These are phyloP conservation scores for Accipiter cooperii DNA, from an alignment of 2,113 vertebrate genomes.

Conservation along the genomic window DNA sequence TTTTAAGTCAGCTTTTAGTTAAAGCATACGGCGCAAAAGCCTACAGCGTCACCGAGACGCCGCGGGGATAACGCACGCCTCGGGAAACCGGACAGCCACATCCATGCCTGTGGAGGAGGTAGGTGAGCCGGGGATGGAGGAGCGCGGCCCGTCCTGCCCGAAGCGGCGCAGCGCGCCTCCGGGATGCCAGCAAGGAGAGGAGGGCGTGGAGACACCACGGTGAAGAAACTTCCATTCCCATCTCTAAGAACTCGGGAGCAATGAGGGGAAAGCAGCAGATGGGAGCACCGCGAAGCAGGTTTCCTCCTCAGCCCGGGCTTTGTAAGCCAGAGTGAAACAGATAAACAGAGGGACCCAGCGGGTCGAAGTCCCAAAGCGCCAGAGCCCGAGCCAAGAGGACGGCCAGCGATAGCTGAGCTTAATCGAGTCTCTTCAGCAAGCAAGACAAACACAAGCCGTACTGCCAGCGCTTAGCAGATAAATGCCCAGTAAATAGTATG, in stretches of 20 bases:
- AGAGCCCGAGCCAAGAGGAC: not conserved
- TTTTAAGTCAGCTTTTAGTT: not conserved
- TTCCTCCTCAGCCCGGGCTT: not conserved
- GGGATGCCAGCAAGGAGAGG: not conserved
- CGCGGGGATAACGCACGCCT: not conserved
- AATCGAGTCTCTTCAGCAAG: slow-evolving; percentile 9
- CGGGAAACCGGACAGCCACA: not conserved
- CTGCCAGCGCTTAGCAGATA: slow-evolving; percentile 16
- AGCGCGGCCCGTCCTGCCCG: not conserved
- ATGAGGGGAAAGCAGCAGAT: not conserved
- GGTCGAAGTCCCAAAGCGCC: not conserved
- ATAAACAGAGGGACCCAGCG: not conserved
- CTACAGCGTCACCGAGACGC: not conserved
- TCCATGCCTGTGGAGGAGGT: not conserved
- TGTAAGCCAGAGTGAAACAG: not conserved
- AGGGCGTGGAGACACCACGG: not conserved
- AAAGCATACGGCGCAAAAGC: not conserved
- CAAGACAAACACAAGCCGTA: not conserved
- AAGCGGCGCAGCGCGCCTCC: not conserved
- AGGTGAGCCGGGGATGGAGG: not conserved
- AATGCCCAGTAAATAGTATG: not conserved
- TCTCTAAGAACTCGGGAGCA: not conserved
- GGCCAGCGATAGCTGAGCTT: not conserved
- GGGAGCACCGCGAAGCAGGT: not conserved
- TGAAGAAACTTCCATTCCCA: slow-evolving; percentile 5